Conservation (phyloP, 2,113 vertebrate genomes). For the Spea multiplicata region DNA sequence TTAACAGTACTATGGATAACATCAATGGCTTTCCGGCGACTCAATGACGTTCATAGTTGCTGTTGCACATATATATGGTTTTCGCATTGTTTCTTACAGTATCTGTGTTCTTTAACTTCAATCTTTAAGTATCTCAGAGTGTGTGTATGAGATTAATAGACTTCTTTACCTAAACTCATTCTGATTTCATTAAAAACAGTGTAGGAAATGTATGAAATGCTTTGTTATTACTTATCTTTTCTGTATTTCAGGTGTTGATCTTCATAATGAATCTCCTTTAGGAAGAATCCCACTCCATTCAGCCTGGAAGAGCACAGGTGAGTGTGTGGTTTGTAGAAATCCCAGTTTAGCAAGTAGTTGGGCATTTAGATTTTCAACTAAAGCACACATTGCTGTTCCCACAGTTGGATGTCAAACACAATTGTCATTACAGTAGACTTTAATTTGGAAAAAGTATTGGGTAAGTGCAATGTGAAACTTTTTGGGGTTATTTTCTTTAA, state of each 20-base stretch:
- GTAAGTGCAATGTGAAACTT: conserved; percentile 62
- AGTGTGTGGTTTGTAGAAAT: neutral
- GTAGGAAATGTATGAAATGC: no score
- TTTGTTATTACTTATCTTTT: neutral
- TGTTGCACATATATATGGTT: no score
- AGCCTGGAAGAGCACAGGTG: conserved; percentile 76
- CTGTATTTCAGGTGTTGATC: conserved; percentile 61
- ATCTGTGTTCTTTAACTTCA: no score
- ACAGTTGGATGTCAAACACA: conserved; percentile 89
- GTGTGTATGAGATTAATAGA: no score
- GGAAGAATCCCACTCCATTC: conserved; percentile 58
- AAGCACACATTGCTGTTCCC: conserved; percentile 41
- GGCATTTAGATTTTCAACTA: neutral
- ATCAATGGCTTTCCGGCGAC: no score
- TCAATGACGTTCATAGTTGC: no score
- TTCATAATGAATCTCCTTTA: conserved; percentile 62
- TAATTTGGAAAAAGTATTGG: conserved; percentile 88
- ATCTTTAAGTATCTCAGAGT: no score
- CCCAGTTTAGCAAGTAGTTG: no score
- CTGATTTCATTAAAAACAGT: no score
- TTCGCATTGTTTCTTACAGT: no score
- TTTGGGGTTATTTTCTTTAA: neutral
- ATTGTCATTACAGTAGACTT: conserved; percentile 87
- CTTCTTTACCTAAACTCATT: no score
- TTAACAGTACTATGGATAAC: no score